Conservation (phyloP, 1,140 invertebrate species). For the Drosophila baimaii region DNA sequence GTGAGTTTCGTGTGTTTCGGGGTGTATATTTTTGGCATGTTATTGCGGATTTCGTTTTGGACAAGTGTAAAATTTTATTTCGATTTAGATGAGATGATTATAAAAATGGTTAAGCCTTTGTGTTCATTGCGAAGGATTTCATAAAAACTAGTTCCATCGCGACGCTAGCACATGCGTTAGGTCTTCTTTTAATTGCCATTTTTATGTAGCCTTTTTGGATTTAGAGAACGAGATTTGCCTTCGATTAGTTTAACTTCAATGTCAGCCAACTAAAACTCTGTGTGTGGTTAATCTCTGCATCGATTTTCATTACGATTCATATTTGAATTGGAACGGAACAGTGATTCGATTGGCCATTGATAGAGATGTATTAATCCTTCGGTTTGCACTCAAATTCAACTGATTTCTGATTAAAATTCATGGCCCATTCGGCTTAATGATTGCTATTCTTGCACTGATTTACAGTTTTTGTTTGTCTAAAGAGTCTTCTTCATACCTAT, state of each 20-base stretch:
- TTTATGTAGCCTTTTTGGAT: not conserved
- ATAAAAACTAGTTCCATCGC: slow-evolving; percentile 57
- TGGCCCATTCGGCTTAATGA: slow-evolving; percentile 35
- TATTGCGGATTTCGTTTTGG: slow-evolving; percentile 41
- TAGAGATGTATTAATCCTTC: slow-evolving; percentile 22
- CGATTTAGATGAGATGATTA: slow-evolving; percentile 85
- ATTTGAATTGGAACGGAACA: slow-evolving; percentile 38
- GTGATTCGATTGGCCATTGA: slow-evolving; percentile 59
- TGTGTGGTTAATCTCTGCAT: slow-evolving; percentile 79
- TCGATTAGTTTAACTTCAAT: slow-evolving; percentile 42
- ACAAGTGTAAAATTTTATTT: slow-evolving; percentile 76
- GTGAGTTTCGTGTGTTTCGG: slow-evolving; percentile 27
- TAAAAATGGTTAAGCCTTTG: slow-evolving; percentile 84
- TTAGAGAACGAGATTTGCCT: slow-evolving; percentile 45
- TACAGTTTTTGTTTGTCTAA: slow-evolving; percentile 49
- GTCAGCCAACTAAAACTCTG: slow-evolving; percentile 80
- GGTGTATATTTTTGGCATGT: slow-evolving; percentile 35
- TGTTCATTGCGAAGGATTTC: slow-evolving; percentile 67
- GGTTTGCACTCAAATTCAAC: slow-evolving; percentile 65
- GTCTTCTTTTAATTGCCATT: slow-evolving; percentile 61
- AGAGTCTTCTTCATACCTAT: slow-evolving; percentile 37
- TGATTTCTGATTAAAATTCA: slow-evolving; percentile 77
- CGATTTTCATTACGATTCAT: slow-evolving; percentile 28
- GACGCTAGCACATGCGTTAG: slow-evolving; percentile 45
- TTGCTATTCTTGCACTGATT: slow-evolving; percentile 60